These are phyloP conservation scores for Petrocephalus zakoni DNA, from an alignment of 2,113 vertebrate genomes.

Conservation along the genomic window DNA sequence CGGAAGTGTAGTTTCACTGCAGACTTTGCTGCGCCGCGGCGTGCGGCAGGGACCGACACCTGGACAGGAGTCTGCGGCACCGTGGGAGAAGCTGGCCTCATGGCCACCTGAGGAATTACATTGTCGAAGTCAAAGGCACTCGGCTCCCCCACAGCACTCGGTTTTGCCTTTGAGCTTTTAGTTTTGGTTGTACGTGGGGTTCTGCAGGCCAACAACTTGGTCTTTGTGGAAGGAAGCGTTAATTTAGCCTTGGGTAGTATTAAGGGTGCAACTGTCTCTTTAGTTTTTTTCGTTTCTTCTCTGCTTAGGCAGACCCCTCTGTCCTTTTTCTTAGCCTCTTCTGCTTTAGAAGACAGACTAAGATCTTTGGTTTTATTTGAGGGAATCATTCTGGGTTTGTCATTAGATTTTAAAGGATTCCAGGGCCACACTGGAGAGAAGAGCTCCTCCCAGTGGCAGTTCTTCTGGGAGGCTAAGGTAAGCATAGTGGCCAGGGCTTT, in stretches of 20 bases:
- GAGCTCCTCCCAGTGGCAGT: slow-evolving; percentile 47
- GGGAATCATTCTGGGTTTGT: slow-evolving; percentile 28
- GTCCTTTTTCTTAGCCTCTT: slow-evolving; percentile 35
- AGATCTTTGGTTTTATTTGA: slow-evolving; percentile 45
- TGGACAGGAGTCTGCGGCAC: slow-evolving; percentile 54
- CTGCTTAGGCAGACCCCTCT: neutral
- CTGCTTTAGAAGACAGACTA: slow-evolving; percentile 20
- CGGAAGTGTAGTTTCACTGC: slow-evolving; percentile 58
- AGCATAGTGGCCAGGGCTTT: slow-evolving; percentile 60
- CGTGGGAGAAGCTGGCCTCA: slow-evolving; percentile 26
- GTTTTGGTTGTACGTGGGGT: slow-evolving; percentile 41
- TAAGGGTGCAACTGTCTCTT: neutral
- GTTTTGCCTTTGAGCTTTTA: slow-evolving; percentile 18
- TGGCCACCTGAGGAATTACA: slow-evolving; percentile 41
- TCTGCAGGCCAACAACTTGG: slow-evolving; percentile 40
- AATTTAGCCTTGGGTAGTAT: slow-evolving; percentile 36
- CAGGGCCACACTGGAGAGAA: slow-evolving; percentile 67
- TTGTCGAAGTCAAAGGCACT: slow-evolving; percentile 52
- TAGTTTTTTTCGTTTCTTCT: neutral
- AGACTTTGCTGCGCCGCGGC: slow-evolving; percentile 36
- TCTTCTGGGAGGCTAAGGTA: slow-evolving; percentile 46
- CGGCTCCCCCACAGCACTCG: slow-evolving; percentile 21
- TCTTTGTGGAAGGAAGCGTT: slow-evolving; percentile 30
- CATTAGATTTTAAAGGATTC: slow-evolving; percentile 44
- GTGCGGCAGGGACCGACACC: slow-evolving; percentile 21